These are phyloP conservation scores for Neogale vison DNA, from an alignment of 2,113 vertebrate genomes.

Conservation along the genomic window DNA sequence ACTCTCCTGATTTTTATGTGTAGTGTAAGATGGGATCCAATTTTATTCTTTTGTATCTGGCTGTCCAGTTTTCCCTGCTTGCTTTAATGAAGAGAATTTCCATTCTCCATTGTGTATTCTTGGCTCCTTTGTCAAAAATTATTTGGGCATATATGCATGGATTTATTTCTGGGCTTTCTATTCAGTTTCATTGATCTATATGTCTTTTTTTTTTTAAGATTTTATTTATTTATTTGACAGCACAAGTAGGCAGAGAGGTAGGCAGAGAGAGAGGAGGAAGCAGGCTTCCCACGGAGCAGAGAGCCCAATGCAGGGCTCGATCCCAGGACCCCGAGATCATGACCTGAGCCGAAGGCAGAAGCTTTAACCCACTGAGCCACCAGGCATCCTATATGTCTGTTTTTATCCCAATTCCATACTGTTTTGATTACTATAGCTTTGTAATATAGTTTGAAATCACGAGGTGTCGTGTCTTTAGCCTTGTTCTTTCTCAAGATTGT, in stretches of 20 bases:
- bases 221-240: too few relatives aligned
- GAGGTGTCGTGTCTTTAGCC: neutral
- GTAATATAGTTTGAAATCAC: neutral
- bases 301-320: too few relatives aligned
- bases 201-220: too few relatives aligned
- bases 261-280: too few relatives aligned
- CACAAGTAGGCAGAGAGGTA: too few relatives aligned
- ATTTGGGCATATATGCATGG: neutral
- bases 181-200: neutral
- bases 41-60: neutral
- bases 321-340: too few relatives aligned
- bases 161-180: neutral
- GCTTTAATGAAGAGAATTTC: neutral
- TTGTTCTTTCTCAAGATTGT: neutral
- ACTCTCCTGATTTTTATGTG: neutral
- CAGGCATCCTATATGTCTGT: neutral
- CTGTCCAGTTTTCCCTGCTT: neutral
- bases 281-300: too few relatives aligned
- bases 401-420: neutral
- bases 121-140: neutral
- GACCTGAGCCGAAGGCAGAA: too few relatives aligned
- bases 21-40: neutral
- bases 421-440: neutral
- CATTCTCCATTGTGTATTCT: neutral
- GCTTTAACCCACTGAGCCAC: too few relatives aligned